phyloP scores from a whole-genome alignment of 2,888 invertebrate genomes.

The Tinea semifulvella region DNA sequence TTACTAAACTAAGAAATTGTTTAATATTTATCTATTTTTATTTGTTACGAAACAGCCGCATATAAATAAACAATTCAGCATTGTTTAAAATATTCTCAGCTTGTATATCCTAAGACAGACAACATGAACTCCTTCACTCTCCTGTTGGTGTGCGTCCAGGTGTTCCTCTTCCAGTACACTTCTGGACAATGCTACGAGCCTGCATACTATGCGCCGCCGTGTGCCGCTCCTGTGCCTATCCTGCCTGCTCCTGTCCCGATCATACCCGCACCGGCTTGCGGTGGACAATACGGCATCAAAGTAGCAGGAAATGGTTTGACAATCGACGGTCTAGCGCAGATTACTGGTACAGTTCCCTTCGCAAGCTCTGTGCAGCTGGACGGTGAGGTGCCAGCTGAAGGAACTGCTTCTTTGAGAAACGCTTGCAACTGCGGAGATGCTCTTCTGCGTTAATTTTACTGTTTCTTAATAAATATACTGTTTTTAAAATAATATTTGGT shows the following conservation, averaged over 20 bases:
- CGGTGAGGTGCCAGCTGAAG: conserved; percentile 27
- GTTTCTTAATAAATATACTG: too few species aligned
- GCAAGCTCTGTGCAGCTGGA: conserved; percentile 30
- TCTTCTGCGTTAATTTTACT: not conserved
- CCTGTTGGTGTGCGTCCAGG: too few species aligned
- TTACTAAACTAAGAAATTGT: too few species aligned
- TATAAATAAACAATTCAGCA: not conserved
- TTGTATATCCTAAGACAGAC: too few species aligned
- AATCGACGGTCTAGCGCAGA: conserved; percentile 25
- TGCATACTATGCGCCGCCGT: not conserved
- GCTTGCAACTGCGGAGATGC: conserved; percentile 16
- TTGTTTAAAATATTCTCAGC: too few species aligned
- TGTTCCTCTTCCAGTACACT: too few species aligned
- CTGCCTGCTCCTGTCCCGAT: too few species aligned
- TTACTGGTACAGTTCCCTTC: conserved; percentile 30
- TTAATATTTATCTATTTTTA: not conserved
- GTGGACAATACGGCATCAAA: conserved; percentile 25
- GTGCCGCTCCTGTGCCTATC: not conserved
- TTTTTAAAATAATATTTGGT: too few species aligned
- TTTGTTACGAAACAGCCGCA: not conserved
- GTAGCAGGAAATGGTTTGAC: conserved; percentile 26
- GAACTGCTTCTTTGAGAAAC: conserved; percentile 20
- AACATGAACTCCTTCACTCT: too few species aligned
- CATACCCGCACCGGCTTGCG: too few species aligned
- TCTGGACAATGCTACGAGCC: too few species aligned